These are phyloP conservation scores for Zaprionus lineosus DNA, from an alignment of 2,888 invertebrate species.

Conservation along the genomic window DNA sequence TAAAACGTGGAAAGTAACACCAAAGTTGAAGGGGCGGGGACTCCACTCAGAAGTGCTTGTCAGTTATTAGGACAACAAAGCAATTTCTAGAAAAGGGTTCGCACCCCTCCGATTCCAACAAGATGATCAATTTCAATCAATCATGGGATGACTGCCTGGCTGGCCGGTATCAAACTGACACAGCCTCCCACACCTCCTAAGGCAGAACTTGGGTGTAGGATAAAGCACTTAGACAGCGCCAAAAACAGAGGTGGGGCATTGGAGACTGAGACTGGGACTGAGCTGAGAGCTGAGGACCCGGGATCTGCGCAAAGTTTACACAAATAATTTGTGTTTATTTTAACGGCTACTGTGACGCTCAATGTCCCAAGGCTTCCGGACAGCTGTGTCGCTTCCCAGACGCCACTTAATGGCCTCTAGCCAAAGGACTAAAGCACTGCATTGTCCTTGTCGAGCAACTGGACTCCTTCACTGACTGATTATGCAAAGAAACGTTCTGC, in stretches of 20 bases:
- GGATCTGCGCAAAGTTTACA: slow-evolving; percentile 70
- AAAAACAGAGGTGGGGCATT: slow-evolving; percentile 22
- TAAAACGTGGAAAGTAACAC: not conserved
- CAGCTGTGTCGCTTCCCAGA: slow-evolving; percentile 67
- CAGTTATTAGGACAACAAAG: slow-evolving; percentile 5
- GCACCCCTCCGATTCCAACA: not conserved
- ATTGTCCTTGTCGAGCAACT: slow-evolving; percentile 3
- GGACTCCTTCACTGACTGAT: slow-evolving; percentile 54
- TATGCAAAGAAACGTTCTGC: slow-evolving; percentile 70
- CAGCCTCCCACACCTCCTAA: slow-evolving; percentile 7
- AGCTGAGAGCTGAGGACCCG: too few relatives aligned
- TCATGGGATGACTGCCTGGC: slow-evolving; percentile 39
- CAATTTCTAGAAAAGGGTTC: slow-evolving; percentile 38
- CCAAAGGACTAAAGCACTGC: slow-evolving; percentile 20
- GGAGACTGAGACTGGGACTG: not conserved
- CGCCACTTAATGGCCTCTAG: slow-evolving; percentile 64
- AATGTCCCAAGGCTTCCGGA: slow-evolving; percentile 32
- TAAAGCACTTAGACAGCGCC: slow-evolving; percentile 57
- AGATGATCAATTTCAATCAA: slow-evolving; percentile 74
- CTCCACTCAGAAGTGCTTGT: not conserved
- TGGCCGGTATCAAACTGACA: slow-evolving; percentile 56
- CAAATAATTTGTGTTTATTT: slow-evolving; percentile 77
- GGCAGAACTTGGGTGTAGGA: not conserved
- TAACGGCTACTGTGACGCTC: slow-evolving; percentile 66
- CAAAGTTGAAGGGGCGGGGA: not conserved